A percentile compares a stretch with the other conserved stretches of the same genome.
These are phyloP conservation scores for Cepaea nemoralis DNA, from an alignment of 1,140 invertebrate species.

Conservation along the genomic window DNA sequence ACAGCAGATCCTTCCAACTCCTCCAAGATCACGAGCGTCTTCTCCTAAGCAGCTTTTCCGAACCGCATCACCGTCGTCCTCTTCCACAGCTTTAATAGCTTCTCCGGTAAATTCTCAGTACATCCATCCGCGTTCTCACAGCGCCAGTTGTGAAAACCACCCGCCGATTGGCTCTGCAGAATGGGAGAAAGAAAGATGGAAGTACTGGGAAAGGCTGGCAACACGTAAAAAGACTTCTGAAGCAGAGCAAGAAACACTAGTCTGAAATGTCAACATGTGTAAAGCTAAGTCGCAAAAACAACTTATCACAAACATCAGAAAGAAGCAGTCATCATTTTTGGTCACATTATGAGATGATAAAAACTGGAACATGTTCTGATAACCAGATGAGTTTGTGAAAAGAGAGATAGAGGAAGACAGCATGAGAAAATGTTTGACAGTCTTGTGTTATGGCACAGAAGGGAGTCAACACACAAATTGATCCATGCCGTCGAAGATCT, in stretches of 20 bases:
- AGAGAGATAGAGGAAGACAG: no score
- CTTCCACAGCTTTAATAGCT: slow-evolving; percentile 29
- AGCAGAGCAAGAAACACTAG: slow-evolving; percentile 46
- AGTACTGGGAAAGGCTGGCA: slow-evolving; percentile 47
- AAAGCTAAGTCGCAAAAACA: no score
- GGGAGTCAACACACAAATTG: no score
- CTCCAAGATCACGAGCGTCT: slow-evolving; percentile 43
- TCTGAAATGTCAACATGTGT: no score
- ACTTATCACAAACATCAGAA: no score
- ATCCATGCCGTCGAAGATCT: no score
- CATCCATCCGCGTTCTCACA: not conserved
- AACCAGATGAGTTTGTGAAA: no score
- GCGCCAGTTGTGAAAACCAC: slow-evolving; percentile 26
- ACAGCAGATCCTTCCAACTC: slow-evolving; percentile 50
- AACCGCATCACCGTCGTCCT: slow-evolving; percentile 22
- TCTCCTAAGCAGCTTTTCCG: slow-evolving; percentile 45
- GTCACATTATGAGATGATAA: no score
- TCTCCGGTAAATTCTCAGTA: not conserved
- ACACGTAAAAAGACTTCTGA: slow-evolving; percentile 49
- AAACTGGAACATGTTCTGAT: no score
- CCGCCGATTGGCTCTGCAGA: slow-evolving; percentile 37
- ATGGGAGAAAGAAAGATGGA: slow-evolving; percentile 53
- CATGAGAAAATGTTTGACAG: no score
- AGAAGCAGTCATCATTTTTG: no score
- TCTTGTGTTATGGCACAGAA: no score